Conservation (phyloP, 2,113 vertebrate species). For the Ctenodactylus gundi region DNA sequence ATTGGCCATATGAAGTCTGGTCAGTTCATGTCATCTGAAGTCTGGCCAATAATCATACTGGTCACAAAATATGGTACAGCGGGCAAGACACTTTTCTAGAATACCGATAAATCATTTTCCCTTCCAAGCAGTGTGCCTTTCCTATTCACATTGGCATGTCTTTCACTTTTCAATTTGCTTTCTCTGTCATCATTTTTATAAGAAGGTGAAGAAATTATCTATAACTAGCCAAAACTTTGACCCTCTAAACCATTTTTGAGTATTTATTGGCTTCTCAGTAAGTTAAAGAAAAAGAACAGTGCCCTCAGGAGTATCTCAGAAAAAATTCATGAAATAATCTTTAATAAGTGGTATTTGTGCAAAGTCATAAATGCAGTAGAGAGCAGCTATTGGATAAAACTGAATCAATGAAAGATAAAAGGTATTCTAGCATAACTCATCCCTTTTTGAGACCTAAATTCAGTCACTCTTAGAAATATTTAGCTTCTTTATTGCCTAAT, state of each 20-base stretch:
- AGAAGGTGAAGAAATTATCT: background rate
- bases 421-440: background rate
- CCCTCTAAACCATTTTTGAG: background rate
- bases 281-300: background rate
- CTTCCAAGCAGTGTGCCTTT: background rate
- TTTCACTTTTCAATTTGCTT: background rate
- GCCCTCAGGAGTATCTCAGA: background rate
- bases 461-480: background rate
- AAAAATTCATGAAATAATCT: background rate
- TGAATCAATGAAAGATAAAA: background rate
- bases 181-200: background rate
- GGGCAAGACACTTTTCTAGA: background rate
- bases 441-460: background rate
- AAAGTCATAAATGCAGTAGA: background rate
- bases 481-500: background rate
- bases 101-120: background rate
- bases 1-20: constrained; percentile 33
- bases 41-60: background rate
- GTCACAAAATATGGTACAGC: background rate
- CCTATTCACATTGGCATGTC: background rate
- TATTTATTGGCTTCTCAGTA: background rate
- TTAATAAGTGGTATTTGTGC: background rate
- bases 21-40: background rate
- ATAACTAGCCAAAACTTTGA: background rate
- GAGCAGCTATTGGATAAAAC: background rate